Base-by-base conservation (phyloP, 2,113 vertebrate species). In the Anolis carolinensis region DNA sequence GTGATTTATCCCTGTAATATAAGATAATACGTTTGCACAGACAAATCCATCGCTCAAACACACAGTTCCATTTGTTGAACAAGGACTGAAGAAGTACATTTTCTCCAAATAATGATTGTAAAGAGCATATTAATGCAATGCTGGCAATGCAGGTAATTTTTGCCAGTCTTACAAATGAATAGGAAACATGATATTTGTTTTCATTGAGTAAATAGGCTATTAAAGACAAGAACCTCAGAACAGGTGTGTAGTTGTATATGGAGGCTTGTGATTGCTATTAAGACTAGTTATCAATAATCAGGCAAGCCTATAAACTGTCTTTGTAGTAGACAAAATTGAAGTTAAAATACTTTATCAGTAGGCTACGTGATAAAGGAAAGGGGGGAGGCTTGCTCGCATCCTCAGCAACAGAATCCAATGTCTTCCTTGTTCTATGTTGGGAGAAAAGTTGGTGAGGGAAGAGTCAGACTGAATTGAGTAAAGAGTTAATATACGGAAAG, bases 351-450 rank as follows among this genome's bases (percentile, higher is more conserved):
- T 44, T 44, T 44, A 44, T 16, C 34, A 36, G 20, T 36, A 34
- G 70, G 34, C 18, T 39, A 7, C 2, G 27, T 10, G 6, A 4
- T 18, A 48, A 44, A 44, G 5, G 75, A n/a, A n/a, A n/a, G n/a
- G n/a, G n/a, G n/a, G n/a, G n/a, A n/a, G 48, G n/a, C 1, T 20
- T n/a, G 3, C 2, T 7, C 14, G 14, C 7, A 48, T 5, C n/a
- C 44, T 7, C 48, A 55, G 9, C 48, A 52, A 52, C 13, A 8
- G 48, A 52, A 25, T 52, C 48, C 25, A 77, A 2, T 5, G 34
- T 73, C 36, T 73, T 34, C 20, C 36, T 39, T 73, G 36, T 39
- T 73, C 18, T 39, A 20, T 36, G 8, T 7, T 39, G 34, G 34
- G 27, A 21, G 18, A 1, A 36, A 20, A 36, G 71, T 34, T 39